A percentile compares a stretch with the other conserved stretches of the same genome.
Conservation (phyloP, 2,113 vertebrate genomes). For the Xenopus laevis region DNA sequence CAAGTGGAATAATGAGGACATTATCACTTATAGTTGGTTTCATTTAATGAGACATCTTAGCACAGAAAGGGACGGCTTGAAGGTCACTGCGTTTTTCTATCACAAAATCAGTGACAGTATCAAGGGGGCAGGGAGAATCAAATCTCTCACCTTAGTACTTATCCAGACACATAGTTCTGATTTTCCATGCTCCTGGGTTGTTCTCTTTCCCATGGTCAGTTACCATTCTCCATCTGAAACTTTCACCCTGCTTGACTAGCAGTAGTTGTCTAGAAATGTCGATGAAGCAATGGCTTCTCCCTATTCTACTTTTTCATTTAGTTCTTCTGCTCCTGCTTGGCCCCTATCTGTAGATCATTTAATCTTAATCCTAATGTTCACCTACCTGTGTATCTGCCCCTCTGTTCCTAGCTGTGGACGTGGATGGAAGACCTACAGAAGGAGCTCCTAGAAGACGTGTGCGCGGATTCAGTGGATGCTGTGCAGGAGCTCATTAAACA, state of each 20-base stretch:
- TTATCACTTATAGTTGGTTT: constrained; percentile 26
- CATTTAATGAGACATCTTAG: constrained; percentile 36
- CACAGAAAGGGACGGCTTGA: not conserved
- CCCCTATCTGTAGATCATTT: not conserved
- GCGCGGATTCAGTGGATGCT: constrained; percentile 89
- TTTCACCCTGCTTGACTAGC: no score
- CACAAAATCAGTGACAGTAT: no score
- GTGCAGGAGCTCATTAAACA: constrained; percentile 97
- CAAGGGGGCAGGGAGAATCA: no score
- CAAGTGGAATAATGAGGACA: constrained; percentile 42
- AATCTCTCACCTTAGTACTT: no score
- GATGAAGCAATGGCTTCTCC: no score
- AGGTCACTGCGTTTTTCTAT: not conserved
- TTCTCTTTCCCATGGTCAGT: no score
- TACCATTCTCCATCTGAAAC: no score
- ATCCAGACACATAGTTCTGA: no score
- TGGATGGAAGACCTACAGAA: constrained; percentile 99
- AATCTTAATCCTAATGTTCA: no score
- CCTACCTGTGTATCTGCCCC: not conserved
- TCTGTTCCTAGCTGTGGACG: constrained; percentile 83
- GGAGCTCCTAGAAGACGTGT: constrained; percentile 92
- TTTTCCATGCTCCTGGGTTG: no score
- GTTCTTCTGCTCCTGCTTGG: not conserved
- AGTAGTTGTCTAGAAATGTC: no score
- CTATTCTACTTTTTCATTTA: no score